phyloP scores from a whole-genome alignment of 2,797 vertebrate species.

The Remorina albescens region DNA sequence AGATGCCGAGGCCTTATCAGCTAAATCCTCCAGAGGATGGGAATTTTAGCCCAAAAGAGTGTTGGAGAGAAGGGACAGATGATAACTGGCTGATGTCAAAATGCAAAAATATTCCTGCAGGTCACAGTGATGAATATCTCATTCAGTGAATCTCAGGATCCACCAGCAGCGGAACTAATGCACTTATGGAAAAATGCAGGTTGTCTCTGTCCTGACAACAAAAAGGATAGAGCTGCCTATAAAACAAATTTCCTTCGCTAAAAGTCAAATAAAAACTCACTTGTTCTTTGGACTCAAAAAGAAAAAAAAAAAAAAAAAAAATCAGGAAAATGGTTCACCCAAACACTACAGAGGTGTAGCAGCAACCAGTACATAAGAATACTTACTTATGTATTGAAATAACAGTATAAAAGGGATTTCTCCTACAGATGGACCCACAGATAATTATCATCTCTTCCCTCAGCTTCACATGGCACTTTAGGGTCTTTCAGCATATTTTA shows the following conservation, averaged over 20 bases:
- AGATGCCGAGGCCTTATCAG: constrained; percentile 22
- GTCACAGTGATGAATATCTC: constrained; percentile 49
- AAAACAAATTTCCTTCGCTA: constrained; percentile 8
- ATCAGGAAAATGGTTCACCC: background rate
- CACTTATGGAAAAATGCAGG: constrained; percentile 42
- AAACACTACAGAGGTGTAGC: background rate
- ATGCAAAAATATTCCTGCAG: constrained; percentile 42
- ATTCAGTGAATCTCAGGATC: constrained; percentile 32
- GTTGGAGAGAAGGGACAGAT: constrained; percentile 33
- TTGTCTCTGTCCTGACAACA: constrained; percentile 33
- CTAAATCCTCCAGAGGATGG: constrained; percentile 25
- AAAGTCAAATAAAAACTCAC: constrained; percentile 16
- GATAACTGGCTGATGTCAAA: constrained; percentile 31
- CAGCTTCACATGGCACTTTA: background rate
- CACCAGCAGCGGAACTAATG: constrained; percentile 42
- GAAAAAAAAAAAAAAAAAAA: too few relatives aligned
- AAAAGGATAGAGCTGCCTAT: constrained; percentile 16
- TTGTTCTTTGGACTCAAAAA: background rate
- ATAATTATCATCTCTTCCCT: background rate
- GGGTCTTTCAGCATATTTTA: background rate
- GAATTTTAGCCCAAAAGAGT: constrained; percentile 20
- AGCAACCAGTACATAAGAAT: background rate
- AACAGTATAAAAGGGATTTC: too few relatives aligned
- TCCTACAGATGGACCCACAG: too few relatives aligned
- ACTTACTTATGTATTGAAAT: background rate